phyloP scores from a whole-genome alignment of 2,113 vertebrate genomes.

The Edolisoma coerulescens region DNA sequence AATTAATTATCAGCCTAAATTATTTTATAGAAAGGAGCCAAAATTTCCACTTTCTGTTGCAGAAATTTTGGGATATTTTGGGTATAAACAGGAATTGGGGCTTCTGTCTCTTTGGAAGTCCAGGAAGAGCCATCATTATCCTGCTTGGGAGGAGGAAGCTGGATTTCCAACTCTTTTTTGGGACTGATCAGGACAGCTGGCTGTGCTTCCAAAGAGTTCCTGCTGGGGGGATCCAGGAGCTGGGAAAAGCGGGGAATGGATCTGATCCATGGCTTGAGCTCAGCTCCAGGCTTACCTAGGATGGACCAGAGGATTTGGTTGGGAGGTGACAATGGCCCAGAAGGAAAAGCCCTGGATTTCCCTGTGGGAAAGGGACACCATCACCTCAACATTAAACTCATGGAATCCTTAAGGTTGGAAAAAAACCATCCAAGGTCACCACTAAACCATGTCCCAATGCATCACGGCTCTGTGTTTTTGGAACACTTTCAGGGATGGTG shows the following conservation, averaged over 20 bases:
- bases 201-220: background rate
- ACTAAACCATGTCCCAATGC: background rate
- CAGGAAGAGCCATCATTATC: accelerated
- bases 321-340: background rate
- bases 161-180: background rate
- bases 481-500: background rate
- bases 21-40: background rate
- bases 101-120: background rate
- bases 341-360: background rate
- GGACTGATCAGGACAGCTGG: background rate
- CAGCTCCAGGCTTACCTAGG: background rate
- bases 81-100: background rate
- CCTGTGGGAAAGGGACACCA: background rate
- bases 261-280: background rate
- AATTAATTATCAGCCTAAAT: background rate
- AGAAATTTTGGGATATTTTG: accelerated
- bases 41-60: background rate
- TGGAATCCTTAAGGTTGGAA: background rate
- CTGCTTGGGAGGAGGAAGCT: background rate
- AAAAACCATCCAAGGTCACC: background rate
- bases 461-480: background rate
- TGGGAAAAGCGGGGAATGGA: background rate
- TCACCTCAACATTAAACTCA: background rate
- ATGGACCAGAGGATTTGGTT: background rate
- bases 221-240: background rate